A percentile compares a stretch with the other conserved stretches of the same genome.
Evolutionary conservation across 1,140 invertebrate species (phyloP).

Genomic region (Magallana gigas): DNA sequence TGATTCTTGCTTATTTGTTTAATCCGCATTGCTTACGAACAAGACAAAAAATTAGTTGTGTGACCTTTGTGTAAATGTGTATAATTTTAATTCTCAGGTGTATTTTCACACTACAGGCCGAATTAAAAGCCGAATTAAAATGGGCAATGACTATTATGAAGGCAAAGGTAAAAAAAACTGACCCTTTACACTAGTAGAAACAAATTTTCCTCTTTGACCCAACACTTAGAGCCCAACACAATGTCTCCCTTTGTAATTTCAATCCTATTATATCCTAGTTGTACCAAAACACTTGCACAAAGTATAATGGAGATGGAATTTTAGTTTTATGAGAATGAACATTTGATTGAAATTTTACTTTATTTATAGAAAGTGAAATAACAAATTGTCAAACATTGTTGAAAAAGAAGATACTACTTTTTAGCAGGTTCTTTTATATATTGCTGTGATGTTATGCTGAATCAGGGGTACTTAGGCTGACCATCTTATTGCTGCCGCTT

Average conservation of each 20-base stretch:
- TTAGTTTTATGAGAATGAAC: background rate
- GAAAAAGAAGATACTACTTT: no score
- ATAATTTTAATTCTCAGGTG: conserved; percentile 44
- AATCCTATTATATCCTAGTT: background rate
- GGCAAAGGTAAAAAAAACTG: background rate
- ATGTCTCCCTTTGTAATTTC: background rate
- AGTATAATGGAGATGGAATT: background rate
- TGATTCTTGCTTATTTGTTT: background rate
- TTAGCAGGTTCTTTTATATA: no score
- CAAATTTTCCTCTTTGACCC: conserved; percentile 12
- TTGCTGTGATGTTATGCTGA: no score
- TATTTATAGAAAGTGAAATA: no score
- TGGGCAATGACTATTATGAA: conserved; percentile 35
- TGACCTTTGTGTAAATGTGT: conserved; percentile 8
- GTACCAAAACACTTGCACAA: conserved; percentile 11
- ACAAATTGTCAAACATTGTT: no score
- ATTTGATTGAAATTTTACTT: no score
- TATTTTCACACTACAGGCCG: conserved; percentile 44
- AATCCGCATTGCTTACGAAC: conserved; percentile 4
- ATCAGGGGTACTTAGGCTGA: no score
- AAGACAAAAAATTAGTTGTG: background rate
- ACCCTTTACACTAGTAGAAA: conserved; percentile 6
- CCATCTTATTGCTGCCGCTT: background rate
- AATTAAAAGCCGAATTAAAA: conserved; percentile 41
- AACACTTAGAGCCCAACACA: background rate